Base-by-base conservation (phyloP, 2,888 invertebrate species). In the Proisotoma minuta region DNA sequence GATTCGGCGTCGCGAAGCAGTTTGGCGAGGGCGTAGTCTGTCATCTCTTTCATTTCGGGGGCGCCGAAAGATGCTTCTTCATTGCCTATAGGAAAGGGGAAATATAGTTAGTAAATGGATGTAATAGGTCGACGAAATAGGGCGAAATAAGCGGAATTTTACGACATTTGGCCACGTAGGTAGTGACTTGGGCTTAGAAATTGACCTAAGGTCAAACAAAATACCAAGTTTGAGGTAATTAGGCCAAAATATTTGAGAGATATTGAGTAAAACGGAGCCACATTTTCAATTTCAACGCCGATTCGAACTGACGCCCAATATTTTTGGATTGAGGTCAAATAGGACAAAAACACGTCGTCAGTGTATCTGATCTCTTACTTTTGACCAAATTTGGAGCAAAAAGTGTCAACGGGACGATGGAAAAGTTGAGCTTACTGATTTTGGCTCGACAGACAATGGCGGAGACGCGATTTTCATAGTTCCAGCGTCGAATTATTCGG, bases 401-500 rank as follows among this genome's bases (percentile, higher is more conserved):
- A 43, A 10, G 15, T 15, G n/a, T n/a, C n/a, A n/a, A n/a, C 26
- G 43, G 3, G 4, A 56, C 15, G 24, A 34, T 15, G 8, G 34
- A 34, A 34, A 29, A 8, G 49, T 39, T 2, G 29, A 39, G 72
- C 74, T 75, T 78, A 86, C 87, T 85, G 74, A 87, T 85, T 54
- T 87, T 87, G 62, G 91, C 84, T 75, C 89, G 87, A 77, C 91
- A 91, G 18, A 91, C 89, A 74, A 91, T 86, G 1, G 90, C 89
- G 1, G 90, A 87, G 63, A 91, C 87, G 66, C 89, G 89, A 77
- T 89, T 90, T 76, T 91, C 91, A 75, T 90, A 90, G 78, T 91
- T 91, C 89, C 91, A 91, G 64, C 91, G 84, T 71, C 91, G 83
- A 56, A 88, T 86, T 73, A 91, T 87, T 12, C 89, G 89, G 62